These are phyloP conservation scores for Misgurnus anguillicaudatus DNA, from an alignment of 2,113 vertebrate species.

Conservation along the genomic window DNA sequence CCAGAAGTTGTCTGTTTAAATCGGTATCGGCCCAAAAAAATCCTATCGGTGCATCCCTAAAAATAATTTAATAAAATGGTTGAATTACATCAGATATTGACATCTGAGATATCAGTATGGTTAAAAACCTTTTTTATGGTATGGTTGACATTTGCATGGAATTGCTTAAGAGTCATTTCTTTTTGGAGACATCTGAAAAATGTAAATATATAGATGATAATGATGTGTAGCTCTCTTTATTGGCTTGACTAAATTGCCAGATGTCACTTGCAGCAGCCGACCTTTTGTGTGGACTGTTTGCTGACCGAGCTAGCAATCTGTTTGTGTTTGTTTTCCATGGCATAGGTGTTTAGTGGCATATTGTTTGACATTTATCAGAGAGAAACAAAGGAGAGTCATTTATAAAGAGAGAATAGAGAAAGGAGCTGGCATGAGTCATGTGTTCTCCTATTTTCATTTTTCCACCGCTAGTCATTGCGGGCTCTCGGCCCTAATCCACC, in stretches of 20 bases:
- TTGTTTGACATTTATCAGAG: neutral
- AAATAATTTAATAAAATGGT: too few relatives aligned
- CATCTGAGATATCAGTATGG: too few relatives aligned
- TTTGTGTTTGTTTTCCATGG: slow-evolving; percentile 2
- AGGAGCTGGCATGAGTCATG: neutral
- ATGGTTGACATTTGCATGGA: too few relatives aligned
- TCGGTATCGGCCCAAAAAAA: too few relatives aligned
- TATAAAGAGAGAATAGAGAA: neutral
- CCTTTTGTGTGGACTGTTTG: slow-evolving; percentile 29
- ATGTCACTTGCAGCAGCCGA: neutral
- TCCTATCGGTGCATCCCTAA: too few relatives aligned
- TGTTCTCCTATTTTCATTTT: slow-evolving; percentile 41
- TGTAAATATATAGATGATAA: neutral
- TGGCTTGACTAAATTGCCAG: neutral
- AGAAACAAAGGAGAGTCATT: neutral
- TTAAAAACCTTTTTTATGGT: too few relatives aligned
- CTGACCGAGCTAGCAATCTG: slow-evolving; percentile 30
- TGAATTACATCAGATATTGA: too few relatives aligned
- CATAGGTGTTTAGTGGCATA: neutral
- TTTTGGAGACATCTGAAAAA: too few relatives aligned
- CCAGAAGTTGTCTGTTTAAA: too few relatives aligned
- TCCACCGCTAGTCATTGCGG: slow-evolving; percentile 43
- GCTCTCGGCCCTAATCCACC: slow-evolving; percentile 35
- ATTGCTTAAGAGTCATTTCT: too few relatives aligned
- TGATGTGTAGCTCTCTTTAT: neutral